Conservation (phyloP, 2,797 vertebrate genomes). For the Pristis pectinata region DNA sequence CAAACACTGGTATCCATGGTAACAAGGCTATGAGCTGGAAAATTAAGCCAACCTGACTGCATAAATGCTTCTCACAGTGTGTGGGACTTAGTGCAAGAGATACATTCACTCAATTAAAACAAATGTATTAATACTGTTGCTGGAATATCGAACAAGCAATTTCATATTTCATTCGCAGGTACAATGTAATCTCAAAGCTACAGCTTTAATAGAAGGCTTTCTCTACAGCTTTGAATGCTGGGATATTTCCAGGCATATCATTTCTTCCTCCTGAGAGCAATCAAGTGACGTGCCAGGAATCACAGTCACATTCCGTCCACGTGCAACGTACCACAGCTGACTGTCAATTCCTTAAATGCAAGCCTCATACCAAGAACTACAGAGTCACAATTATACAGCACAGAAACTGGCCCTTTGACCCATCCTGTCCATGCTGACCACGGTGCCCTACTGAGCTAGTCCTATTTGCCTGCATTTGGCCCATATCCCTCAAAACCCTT, state of each 20-base stretch:
- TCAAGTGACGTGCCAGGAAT: background rate
- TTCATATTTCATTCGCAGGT: background rate
- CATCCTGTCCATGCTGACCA: too few relatives aligned
- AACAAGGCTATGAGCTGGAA: too few relatives aligned
- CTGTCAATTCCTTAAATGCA: background rate
- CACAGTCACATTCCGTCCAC: background rate
- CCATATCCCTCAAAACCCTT: too few relatives aligned
- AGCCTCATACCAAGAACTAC: background rate
- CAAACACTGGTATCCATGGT: background rate
- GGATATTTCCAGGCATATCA: background rate
- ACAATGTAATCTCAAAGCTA: background rate
- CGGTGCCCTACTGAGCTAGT: too few relatives aligned
- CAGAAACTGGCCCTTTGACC: too few relatives aligned
- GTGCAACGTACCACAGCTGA: background rate
- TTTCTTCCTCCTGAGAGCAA: too few relatives aligned
- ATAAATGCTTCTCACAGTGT: background rate
- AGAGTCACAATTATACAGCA: too few relatives aligned
- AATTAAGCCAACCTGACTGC: background rate
- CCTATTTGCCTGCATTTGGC: too few relatives aligned
- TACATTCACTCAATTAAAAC: background rate
- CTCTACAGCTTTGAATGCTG: background rate
- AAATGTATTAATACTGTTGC: background rate
- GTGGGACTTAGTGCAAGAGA: background rate
- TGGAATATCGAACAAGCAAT: background rate
- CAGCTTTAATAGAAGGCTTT: background rate